A percentile compares a stretch with the other conserved stretches of the same genome.
phyloP scores from a whole-genome alignment of 2,113 vertebrate genomes.

The Ranitomeya imitator region DNA sequence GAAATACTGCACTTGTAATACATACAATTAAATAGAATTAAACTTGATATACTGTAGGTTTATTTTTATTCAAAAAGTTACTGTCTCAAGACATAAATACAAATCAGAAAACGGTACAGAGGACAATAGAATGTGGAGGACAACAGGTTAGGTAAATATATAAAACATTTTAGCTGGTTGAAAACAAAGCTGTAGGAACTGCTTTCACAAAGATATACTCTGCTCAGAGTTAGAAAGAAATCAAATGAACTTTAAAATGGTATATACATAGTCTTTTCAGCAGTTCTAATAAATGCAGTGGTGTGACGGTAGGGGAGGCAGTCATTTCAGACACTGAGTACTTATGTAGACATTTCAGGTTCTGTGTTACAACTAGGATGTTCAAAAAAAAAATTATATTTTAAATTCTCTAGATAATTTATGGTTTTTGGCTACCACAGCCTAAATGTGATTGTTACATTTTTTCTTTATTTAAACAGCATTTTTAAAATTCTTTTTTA shows the following conservation, averaged over 20 bases:
- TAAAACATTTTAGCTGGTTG: conserved; percentile 87
- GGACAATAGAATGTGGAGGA: conserved; percentile 98
- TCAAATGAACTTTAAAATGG: conserved; percentile 89
- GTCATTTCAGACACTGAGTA: conserved; percentile 89
- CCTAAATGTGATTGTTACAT: conserved; percentile 83
- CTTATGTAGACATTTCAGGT: conserved; percentile 80
- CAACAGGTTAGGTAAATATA: conserved; percentile 93
- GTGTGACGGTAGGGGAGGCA: conserved; percentile 95
- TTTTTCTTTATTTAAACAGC: conserved; percentile 62
- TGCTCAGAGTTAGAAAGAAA: conserved; percentile 87
- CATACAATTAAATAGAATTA: conserved; percentile 68
- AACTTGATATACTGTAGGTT: conserved; percentile 89
- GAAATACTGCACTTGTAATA: not conserved
- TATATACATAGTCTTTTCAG: conserved; percentile 96
- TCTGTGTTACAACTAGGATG: conserved; percentile 72
- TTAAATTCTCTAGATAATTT: conserved; percentile 77
- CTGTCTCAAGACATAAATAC: conserved; percentile 99
- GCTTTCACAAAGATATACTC: conserved; percentile 89
- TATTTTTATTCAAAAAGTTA: conserved; percentile 99
- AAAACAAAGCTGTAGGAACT: conserved; percentile 91
- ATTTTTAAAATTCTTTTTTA: too few species aligned
- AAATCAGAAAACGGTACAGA: conserved; percentile 99
- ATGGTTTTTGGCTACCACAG: conserved; percentile 94
- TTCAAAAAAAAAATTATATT: conserved; percentile 75
- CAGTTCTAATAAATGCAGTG: conserved; percentile 99